phyloP scores from a whole-genome alignment of 2,888 invertebrate species.

The Mallateleia sp. region DNA sequence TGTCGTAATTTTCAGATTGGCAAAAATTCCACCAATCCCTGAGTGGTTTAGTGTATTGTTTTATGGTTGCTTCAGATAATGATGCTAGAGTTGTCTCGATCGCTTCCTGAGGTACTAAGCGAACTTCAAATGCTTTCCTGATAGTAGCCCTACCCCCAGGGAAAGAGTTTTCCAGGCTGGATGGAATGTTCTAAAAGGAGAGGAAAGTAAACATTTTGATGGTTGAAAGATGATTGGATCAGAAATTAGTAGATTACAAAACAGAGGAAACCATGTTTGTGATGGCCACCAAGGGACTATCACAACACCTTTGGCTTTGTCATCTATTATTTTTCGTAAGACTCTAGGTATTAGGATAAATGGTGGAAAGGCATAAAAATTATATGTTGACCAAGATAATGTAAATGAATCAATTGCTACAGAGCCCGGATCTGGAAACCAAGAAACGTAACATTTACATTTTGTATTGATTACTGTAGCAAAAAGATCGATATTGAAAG shows the following conservation, averaged over 20 bases:
- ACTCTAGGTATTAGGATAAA: constrained; percentile 80
- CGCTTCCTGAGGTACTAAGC: neutral
- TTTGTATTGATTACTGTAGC: constrained; percentile 35
- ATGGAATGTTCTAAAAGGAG: constrained; percentile 80
- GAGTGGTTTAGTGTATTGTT: constrained; percentile 63
- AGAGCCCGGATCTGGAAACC: no score
- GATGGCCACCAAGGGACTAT: constrained; percentile 83
- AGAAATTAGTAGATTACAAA: constrained; percentile 67
- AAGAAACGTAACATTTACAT: constrained; percentile 31
- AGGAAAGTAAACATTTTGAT: constrained; percentile 72
- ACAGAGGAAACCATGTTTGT: constrained; percentile 85
- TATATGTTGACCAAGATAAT: constrained; percentile 14
- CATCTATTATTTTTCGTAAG: no score
- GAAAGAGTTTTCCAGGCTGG: constrained; percentile 76
- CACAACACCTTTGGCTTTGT: no score
- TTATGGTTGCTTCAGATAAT: constrained; percentile 64
- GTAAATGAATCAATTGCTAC: constrained; percentile 48
- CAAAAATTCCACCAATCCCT: constrained; percentile 69
- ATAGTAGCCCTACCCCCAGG: constrained; percentile 83
- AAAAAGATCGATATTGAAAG: no score
- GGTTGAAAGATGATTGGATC: constrained; percentile 42
- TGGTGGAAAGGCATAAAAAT: no score
- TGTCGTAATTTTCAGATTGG: neutral
- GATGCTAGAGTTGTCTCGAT: constrained; percentile 62
- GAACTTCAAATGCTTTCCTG: constrained; percentile 60